Evolutionary conservation across 1,140 invertebrate genomes (phyloP).

Genomic region (Trachelipus rathkii): DNA sequence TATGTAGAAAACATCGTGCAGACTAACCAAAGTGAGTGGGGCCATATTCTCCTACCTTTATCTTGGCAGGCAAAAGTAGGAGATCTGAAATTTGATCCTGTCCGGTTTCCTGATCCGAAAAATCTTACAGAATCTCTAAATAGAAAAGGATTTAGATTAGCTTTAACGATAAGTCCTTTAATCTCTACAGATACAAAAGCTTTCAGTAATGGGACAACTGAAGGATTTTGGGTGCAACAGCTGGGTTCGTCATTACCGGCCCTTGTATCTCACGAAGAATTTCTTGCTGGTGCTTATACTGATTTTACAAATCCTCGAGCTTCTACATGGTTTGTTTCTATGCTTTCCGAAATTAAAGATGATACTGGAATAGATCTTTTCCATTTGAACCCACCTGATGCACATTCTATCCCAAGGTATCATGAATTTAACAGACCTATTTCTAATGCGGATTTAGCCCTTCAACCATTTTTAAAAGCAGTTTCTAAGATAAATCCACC

Average conservation of each 20-base stretch:
- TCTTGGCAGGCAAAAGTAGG: slow-evolving; percentile 33
- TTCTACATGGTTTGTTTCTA: slow-evolving; percentile 25
- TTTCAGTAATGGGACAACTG: slow-evolving; percentile 23
- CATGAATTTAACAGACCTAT: slow-evolving; percentile 33
- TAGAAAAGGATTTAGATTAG: slow-evolving; percentile 29
- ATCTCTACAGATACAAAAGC: slow-evolving; percentile 27
- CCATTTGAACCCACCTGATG: slow-evolving; percentile 36
- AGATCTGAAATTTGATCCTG: slow-evolving; percentile 30
- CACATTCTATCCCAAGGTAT: slow-evolving; percentile 28
- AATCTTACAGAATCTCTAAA: neutral
- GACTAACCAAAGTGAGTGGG: slow-evolving; percentile 20
- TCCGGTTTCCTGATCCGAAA: slow-evolving; percentile 33
- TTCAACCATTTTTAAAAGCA: slow-evolving; percentile 28
- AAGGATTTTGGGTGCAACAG: slow-evolving; percentile 32
- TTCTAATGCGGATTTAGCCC: slow-evolving; percentile 26
- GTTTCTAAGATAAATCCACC: slow-evolving; percentile 30
- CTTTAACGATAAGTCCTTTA: slow-evolving; percentile 32
- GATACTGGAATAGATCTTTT: slow-evolving; percentile 32
- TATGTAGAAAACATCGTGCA: slow-evolving; percentile 32
- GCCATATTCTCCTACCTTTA: slow-evolving; percentile 33
- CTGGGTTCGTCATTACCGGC: slow-evolving; percentile 28
- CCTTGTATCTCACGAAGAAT: slow-evolving; percentile 26
- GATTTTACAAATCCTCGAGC: slow-evolving; percentile 36
- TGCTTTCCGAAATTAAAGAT: slow-evolving; percentile 16
- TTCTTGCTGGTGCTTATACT: slow-evolving; percentile 26